Conservation (phyloP, 2,797 vertebrate genomes). For the Coreius guichenoti region DNA sequence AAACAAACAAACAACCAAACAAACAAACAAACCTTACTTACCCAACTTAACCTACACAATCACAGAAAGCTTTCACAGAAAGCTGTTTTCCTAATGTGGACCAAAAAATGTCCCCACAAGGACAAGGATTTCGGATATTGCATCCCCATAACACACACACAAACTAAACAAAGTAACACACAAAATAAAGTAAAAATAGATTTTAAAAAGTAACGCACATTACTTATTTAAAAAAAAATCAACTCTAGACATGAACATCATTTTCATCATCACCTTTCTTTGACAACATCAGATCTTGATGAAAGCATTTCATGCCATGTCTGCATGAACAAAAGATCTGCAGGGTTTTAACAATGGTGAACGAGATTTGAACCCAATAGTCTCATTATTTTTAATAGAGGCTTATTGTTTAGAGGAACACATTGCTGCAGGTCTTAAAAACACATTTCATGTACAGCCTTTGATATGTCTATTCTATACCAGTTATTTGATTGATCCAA, state of each 20-base stretch:
- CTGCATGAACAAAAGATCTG: conserved; percentile 14
- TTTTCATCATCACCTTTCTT: conserved; percentile 15
- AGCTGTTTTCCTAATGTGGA: too few relatives aligned
- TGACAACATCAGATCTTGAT: conserved; percentile 44
- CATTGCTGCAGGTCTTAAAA: conserved; percentile 22
- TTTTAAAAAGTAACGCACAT: too few relatives aligned
- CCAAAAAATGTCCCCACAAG: too few relatives aligned
- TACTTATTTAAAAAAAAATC: not conserved
- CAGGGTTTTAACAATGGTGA: conserved; percentile 27
- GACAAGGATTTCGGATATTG: too few relatives aligned
- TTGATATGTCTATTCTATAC: conserved; percentile 9
- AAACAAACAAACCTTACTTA: too few relatives aligned
- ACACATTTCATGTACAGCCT: conserved; percentile 25
- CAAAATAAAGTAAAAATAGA: too few relatives aligned
- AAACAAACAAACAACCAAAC: too few relatives aligned
- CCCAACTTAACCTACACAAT: too few relatives aligned
- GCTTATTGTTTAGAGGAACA: conserved; percentile 28
- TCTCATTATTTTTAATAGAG: conserved; percentile 60
- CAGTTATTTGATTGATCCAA: conserved; percentile 26
- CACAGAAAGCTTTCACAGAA: too few relatives aligned
- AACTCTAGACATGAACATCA: not conserved
- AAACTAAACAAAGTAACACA: too few relatives aligned
- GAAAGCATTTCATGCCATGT: conserved; percentile 8
- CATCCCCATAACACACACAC: too few relatives aligned
- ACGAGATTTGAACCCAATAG: conserved; percentile 33